Percentiles rank a stretch among this genome's conserved stretches.
Conservation (phyloP, 1,140 invertebrate species). For the Apis cerana region DNA sequence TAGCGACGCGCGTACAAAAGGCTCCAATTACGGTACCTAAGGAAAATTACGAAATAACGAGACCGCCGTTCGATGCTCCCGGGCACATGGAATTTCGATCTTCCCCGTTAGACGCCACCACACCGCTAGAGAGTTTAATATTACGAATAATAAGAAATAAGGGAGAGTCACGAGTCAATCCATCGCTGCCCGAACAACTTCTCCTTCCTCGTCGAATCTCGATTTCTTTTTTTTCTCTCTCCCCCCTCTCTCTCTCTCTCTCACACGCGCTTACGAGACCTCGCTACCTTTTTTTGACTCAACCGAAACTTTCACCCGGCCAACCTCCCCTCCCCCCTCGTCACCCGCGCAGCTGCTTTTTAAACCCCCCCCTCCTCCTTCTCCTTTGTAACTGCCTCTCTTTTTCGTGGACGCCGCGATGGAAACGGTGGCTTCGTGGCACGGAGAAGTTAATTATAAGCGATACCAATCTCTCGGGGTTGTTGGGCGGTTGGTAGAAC, state of each 20-base stretch:
- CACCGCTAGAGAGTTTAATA: neutral
- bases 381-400: slow-evolving; percentile 44
- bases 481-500: slow-evolving; percentile 78
- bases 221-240: neutral
- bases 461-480: slow-evolving; percentile 82
- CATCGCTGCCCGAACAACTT: neutral
- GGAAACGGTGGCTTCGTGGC: slow-evolving; percentile 80
- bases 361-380: slow-evolving; percentile 6
- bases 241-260: too few species aligned
- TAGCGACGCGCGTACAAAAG: slow-evolving; percentile 47
- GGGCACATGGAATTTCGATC: slow-evolving; percentile 48
- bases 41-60: slow-evolving; percentile 54
- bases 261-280: neutral
- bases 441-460: slow-evolving; percentile 83
- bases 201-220: neutral
- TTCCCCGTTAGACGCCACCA: neutral
- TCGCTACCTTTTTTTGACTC: slow-evolving; percentile 1
- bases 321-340: neutral
- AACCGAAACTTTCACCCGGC: slow-evolving; percentile 23
- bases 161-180: neutral
- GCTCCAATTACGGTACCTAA: slow-evolving; percentile 43
- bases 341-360: slow-evolving; percentile 37
- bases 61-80: slow-evolving; percentile 50
- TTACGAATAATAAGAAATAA: slow-evolving; percentile 33
- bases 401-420: slow-evolving; percentile 62